phyloP scores from a whole-genome alignment of 2,797 vertebrate species.

The Hypotaenidia okinawae region DNA sequence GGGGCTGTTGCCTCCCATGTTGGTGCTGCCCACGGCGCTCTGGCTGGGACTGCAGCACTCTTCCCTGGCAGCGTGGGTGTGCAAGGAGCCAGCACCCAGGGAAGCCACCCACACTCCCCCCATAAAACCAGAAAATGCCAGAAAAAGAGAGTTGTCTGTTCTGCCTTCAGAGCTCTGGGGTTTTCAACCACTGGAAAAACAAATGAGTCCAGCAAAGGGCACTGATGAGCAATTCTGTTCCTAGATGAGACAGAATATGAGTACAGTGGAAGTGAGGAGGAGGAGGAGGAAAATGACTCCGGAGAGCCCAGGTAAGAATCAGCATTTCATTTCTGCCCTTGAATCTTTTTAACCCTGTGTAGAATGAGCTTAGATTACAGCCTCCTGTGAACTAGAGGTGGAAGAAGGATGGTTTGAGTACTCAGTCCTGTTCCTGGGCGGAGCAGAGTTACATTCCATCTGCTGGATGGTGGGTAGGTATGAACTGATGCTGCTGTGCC shows the following conservation, averaged over 20 bases:
- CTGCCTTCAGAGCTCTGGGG: not conserved
- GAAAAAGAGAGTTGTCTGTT: not conserved
- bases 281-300: constrained; percentile 93
- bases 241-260: constrained; percentile 97
- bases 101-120: not conserved
- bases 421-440: not conserved
- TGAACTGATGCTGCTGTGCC: not conserved
- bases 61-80: accelerated
- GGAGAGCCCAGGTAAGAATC: constrained; percentile 90
- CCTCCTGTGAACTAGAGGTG: not conserved
- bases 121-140: not conserved
- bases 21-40: accelerated
- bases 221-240: constrained; percentile 70
- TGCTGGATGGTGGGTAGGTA: not conserved
- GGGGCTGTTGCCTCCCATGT: not conserved
- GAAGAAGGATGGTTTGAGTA: not conserved
- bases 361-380: not conserved
- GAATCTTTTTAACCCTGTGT: not conserved
- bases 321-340: not conserved
- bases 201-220: constrained; percentile 38
- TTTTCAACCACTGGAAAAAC: constrained; percentile 31
- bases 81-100: not conserved
- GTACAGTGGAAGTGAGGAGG: constrained; percentile 97
- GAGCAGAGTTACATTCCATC: not conserved
- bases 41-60: not conserved